These are phyloP conservation scores for Rhabdomys pumilio DNA, from an alignment of 2,797 vertebrate species.

Conservation along the genomic window DNA sequence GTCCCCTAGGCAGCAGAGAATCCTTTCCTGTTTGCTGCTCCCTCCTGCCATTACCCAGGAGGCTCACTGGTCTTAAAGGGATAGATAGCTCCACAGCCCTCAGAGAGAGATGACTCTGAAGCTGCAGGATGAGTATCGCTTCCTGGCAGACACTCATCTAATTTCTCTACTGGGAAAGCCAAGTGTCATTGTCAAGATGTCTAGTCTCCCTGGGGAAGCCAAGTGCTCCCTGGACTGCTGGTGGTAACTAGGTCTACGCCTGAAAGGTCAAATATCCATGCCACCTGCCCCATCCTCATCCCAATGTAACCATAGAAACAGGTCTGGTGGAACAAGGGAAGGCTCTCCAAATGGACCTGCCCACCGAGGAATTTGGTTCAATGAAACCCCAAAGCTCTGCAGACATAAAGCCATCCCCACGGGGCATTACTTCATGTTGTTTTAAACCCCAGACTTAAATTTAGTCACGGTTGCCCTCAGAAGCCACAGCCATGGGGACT, in stretches of 20 bases:
- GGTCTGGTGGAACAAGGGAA: not conserved
- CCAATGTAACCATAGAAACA: not conserved
- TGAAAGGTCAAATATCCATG: not conserved
- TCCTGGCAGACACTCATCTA: not conserved
- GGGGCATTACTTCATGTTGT: not conserved
- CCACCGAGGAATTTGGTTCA: constrained; percentile 4
- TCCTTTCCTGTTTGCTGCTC: not conserved
- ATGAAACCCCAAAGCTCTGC: not conserved
- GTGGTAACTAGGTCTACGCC: not conserved
- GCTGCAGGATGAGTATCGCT: not conserved
- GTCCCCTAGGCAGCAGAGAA: constrained; percentile 5
- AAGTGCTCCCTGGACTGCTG: not conserved
- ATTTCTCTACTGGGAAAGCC: constrained; percentile 35
- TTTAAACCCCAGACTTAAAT: constrained; percentile 41
- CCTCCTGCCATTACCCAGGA: not conserved
- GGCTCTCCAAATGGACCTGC: not conserved
- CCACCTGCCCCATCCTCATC: no score
- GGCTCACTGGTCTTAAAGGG: not conserved
- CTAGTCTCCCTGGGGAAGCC: not conserved
- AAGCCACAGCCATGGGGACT: not conserved
- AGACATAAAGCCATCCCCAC: not conserved
- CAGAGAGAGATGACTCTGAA: not conserved
- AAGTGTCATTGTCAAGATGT: not conserved
- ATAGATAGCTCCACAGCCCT: not conserved
- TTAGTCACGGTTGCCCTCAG: constrained; percentile 12